phyloP scores from a whole-genome alignment of 1,140 invertebrate genomes.

The Anastrepha obliqua region DNA sequence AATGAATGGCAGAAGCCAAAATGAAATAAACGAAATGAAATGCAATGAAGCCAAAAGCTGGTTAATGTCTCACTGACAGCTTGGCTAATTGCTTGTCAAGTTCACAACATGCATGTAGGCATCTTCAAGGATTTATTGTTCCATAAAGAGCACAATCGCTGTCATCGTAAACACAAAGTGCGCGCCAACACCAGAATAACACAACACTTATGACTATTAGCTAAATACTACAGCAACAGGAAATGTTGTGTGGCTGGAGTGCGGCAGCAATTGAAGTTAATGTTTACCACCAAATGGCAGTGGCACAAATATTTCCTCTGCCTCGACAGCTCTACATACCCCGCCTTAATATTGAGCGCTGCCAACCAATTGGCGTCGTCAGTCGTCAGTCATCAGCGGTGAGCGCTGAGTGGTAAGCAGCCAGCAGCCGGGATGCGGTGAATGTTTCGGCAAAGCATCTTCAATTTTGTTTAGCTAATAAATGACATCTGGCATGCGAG shows the following conservation, averaged over 20 bases:
- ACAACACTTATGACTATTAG: not conserved
- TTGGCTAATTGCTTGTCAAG: not conserved
- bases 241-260: not conserved
- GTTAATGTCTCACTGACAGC: not conserved
- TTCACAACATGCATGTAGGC: not conserved
- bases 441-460: not conserved
- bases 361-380: not conserved
- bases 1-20: constrained; percentile 9
- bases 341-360: not conserved
- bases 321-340: no score
- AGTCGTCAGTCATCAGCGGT: no score
- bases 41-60: not conserved
- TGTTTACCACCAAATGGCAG: not conserved
- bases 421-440: not conserved
- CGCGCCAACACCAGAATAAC: not conserved
- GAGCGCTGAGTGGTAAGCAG: not conserved
- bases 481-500: constrained; percentile 5
- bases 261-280: not conserved
- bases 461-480: not conserved
- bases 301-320: constrained; percentile 1
- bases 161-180: not conserved
- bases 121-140: not conserved
- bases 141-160: not conserved
- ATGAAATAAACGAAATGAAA: not conserved
- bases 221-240: not conserved